phyloP scores from a whole-genome alignment of 2,888 invertebrate species.

The Acleris holmiana region DNA sequence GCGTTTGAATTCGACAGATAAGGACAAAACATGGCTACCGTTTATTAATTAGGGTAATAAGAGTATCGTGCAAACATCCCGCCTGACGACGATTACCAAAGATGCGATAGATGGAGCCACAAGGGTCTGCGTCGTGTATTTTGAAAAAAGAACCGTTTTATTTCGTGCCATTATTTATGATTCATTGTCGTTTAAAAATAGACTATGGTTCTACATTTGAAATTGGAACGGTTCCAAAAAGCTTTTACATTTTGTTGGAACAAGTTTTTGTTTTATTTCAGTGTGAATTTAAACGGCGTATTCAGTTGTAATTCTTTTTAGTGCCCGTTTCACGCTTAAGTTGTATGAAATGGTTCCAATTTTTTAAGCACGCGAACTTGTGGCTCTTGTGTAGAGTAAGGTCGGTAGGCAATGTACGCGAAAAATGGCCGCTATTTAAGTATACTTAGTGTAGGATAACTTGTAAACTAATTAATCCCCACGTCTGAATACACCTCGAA shows the following conservation, averaged over 20 bases:
- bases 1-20: too few species aligned
- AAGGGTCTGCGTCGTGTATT: constrained; percentile 11
- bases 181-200: constrained; percentile 3
- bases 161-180: not conserved
- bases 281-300: too few species aligned
- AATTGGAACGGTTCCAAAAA: not conserved
- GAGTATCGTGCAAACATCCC: constrained; percentile 56
- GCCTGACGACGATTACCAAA: constrained; percentile 60
- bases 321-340: not conserved
- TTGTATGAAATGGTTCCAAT: not conserved
- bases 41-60: too few species aligned
- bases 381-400: constrained; percentile 23
- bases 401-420: constrained; percentile 24
- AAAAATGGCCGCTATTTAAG: constrained; percentile 33
- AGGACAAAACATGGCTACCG: too few species aligned
- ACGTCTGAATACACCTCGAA: constrained; percentile 15
- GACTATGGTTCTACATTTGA: not conserved
- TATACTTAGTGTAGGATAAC: constrained; percentile 33
- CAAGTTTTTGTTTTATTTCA: too few species aligned
- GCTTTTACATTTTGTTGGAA: not conserved
- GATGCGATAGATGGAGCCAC: constrained; percentile 43
- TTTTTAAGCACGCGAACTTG: not conserved
- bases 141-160: not conserved
- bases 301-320: too few species aligned
- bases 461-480: constrained; percentile 15